Conservation (phyloP, 2,797 vertebrate genomes). For the Sebastes iracundus region DNA sequence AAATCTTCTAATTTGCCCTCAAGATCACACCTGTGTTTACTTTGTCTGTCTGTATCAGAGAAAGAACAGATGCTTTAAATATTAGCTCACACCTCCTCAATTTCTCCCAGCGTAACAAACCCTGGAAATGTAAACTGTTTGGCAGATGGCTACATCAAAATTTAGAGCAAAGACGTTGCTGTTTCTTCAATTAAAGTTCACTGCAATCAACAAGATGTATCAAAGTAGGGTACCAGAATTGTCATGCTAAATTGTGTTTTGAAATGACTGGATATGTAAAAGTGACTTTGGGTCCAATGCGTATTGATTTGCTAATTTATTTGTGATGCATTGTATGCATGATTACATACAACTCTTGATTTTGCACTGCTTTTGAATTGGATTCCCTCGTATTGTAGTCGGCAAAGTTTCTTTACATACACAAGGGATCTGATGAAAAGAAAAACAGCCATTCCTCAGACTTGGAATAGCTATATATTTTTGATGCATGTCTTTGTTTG, state of each 20-base stretch:
- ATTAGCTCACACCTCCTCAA: slow-evolving; percentile 31
- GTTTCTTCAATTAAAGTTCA: neutral
- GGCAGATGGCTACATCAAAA: slow-evolving; percentile 57
- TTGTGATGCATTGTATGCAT: neutral
- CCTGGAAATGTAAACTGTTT: slow-evolving; percentile 30
- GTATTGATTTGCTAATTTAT: slow-evolving; percentile 32
- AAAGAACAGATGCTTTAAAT: slow-evolving; percentile 47
- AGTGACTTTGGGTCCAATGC: slow-evolving; percentile 2
- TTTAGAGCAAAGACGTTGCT: neutral
- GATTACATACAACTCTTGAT: neutral
- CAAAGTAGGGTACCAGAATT: neutral
- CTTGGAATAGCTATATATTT: slow-evolving; percentile 60
- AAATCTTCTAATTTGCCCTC: slow-evolving; percentile 17
- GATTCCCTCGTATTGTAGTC: neutral
- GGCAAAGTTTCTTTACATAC: slow-evolving; percentile 23
- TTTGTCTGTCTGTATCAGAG: slow-evolving; percentile 1
- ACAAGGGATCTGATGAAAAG: slow-evolving; percentile 47
- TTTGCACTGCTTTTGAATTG: neutral
- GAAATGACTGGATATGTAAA: slow-evolving; percentile 14
- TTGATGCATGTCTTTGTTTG: slow-evolving; percentile 73
- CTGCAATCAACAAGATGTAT: neutral
- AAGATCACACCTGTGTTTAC: slow-evolving; percentile 30
- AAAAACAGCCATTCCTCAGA: slow-evolving; percentile 48
- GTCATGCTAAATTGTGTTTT: neutral
- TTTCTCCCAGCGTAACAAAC: slow-evolving; percentile 23